Conservation (phyloP, 2,888 invertebrate genomes). For the Pristionchus exspectatus region DNA sequence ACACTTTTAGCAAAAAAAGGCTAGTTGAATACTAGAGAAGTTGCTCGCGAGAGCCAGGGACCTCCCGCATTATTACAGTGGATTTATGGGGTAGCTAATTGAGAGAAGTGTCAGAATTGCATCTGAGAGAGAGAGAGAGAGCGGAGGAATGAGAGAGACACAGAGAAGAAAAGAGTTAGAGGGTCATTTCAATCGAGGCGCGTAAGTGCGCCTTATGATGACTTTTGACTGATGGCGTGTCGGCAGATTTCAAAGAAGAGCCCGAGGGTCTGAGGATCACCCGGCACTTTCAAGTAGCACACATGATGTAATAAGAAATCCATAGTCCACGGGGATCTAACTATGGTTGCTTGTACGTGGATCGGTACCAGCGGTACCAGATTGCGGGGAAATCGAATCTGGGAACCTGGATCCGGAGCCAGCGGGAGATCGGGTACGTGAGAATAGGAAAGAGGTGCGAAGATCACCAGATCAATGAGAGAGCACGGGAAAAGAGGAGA, state of each 20-base stretch:
- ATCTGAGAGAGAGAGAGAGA: background rate
- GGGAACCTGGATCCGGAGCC: background rate
- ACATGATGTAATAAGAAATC: slow-evolving; percentile 6
- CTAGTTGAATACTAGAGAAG: background rate
- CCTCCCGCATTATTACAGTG: background rate
- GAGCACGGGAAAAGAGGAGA: background rate
- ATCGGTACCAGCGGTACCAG: background rate
- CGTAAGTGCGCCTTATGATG: background rate
- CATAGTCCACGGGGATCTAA: slow-evolving; percentile 10
- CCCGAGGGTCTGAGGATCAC: background rate
- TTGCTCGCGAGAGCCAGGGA: background rate
- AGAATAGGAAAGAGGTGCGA: background rate
- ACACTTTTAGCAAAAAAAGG: background rate
- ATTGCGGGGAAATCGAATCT: background rate
- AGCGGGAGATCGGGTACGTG: background rate
- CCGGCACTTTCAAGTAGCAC: background rate
- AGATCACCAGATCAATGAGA: background rate
- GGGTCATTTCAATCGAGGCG: background rate
- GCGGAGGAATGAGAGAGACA: background rate
- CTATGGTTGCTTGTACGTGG: background rate
- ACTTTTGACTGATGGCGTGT: slow-evolving; percentile 43
- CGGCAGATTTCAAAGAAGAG: slow-evolving; percentile 10
- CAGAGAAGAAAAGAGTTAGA: background rate
- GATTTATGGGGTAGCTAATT: slow-evolving; percentile 4
- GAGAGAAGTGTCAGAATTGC: slow-evolving; percentile 40